A percentile compares a stretch with the other conserved stretches of the same genome.
These are phyloP conservation scores for Camponotus floridanus DNA, from an alignment of 1,140 invertebrate species.

Conservation along the genomic window DNA sequence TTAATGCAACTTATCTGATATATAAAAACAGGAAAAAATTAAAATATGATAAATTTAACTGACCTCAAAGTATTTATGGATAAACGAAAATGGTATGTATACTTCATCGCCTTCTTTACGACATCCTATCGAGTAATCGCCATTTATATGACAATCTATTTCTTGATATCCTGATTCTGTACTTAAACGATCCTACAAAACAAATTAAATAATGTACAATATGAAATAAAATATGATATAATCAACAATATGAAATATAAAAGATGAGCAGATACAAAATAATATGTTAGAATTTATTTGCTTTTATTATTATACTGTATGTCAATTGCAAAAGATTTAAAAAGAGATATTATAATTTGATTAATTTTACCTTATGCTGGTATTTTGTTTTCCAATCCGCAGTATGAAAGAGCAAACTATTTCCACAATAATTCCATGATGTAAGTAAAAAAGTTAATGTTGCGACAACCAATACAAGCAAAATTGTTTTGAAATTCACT, in stretches of 20 bases:
- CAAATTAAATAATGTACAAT: slow-evolving; percentile 21
- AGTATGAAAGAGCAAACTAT: slow-evolving; percentile 78
- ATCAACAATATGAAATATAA: background rate
- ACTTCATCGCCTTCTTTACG: slow-evolving; percentile 95
- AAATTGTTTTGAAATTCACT: slow-evolving; percentile 84
- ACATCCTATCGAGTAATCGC: slow-evolving; percentile 94
- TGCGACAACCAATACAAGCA: slow-evolving; percentile 82
- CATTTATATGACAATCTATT: slow-evolving; percentile 96
- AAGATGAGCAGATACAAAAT: background rate
- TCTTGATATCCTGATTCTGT: slow-evolving; percentile 88
- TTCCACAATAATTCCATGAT: slow-evolving; percentile 84
- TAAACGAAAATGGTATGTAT: slow-evolving; percentile 96
- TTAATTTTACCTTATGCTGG: slow-evolving; percentile 77
- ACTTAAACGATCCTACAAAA: slow-evolving; percentile 76
- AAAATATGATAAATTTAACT: slow-evolving; percentile 55
- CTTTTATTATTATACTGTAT: slow-evolving; percentile 13
- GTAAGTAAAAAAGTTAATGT: slow-evolving; percentile 83
- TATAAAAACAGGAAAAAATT: background rate
- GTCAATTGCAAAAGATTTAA: background rate
- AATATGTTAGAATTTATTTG: slow-evolving; percentile 18
- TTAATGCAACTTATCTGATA: background rate
- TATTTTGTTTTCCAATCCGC: slow-evolving; percentile 87
- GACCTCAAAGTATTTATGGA: slow-evolving; percentile 98
- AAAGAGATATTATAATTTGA: background rate
- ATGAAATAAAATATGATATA: too few species aligned